These are phyloP conservation scores for Thera obeliscata DNA, from an alignment of 2,888 invertebrate species.

Conservation along the genomic window DNA sequence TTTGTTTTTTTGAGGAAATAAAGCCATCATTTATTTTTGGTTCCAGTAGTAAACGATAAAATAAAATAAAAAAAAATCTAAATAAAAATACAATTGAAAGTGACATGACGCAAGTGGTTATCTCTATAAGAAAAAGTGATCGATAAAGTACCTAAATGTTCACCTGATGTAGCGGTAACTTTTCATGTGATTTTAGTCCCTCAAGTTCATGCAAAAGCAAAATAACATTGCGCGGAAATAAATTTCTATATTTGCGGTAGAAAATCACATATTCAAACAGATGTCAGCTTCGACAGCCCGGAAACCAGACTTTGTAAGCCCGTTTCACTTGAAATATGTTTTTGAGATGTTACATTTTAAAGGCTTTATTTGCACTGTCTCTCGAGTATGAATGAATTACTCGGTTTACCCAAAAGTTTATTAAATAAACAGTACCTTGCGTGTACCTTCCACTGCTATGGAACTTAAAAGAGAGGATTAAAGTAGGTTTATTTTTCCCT, in stretches of 20 bases:
- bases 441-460: too few relatives aligned
- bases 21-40: slow-evolving; percentile 31
- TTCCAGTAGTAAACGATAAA: background rate
- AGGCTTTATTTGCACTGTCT: slow-evolving; percentile 1
- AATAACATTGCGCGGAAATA: slow-evolving; percentile 49
- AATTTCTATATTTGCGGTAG: slow-evolving; percentile 54
- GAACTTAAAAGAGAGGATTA: too few relatives aligned
- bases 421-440: too few relatives aligned
- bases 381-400: background rate
- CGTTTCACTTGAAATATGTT: slow-evolving; percentile 38
- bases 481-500: background rate
- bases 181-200: background rate
- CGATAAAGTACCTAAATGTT: too few relatives aligned
- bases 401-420: background rate
- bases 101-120: too few relatives aligned
- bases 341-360: slow-evolving; percentile 17
- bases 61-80: background rate
- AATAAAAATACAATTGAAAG: too few relatives aligned
- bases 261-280: slow-evolving; percentile 75
- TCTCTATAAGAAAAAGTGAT: too few relatives aligned
- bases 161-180: too few relatives aligned
- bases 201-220: slow-evolving; percentile 28
- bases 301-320: slow-evolving; percentile 59
- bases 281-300: slow-evolving; percentile 61
- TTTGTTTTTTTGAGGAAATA: slow-evolving; percentile 32